Conservation (phyloP, 2,113 vertebrate genomes). For the Nothocercus julius region DNA sequence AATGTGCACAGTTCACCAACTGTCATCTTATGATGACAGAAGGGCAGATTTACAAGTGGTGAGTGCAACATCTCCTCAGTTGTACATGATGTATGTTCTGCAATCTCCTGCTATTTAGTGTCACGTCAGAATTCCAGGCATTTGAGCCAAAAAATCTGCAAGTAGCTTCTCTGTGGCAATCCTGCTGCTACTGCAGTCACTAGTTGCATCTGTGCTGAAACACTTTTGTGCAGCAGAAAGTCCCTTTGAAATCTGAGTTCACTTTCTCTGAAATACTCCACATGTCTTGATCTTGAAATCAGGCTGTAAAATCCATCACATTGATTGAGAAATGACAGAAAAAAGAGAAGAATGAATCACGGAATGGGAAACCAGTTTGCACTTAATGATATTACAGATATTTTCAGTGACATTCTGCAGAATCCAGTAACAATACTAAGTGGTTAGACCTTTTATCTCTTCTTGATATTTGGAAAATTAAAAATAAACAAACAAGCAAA, state of each 20-base stretch:
- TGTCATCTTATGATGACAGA: background rate
- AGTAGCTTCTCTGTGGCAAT: background rate
- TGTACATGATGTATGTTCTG: background rate
- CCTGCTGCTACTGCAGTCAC: background rate
- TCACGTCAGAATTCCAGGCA: conserved; percentile 23
- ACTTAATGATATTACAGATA: background rate
- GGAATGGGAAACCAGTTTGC: background rate
- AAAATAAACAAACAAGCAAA: background rate
- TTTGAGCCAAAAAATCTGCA: background rate
- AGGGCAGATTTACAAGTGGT: background rate
- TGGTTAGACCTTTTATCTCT: background rate
- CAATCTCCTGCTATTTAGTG: background rate
- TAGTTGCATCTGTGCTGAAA: background rate
- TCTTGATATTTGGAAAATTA: background rate
- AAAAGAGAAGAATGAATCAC: background rate
- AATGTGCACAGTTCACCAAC: background rate
- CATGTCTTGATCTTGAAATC: background rate
- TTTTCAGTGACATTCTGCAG: background rate
- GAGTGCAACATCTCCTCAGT: background rate
- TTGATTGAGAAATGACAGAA: background rate
- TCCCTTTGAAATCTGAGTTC: background rate
- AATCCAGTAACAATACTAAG: background rate
- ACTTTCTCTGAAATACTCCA: background rate
- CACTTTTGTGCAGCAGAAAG: background rate
- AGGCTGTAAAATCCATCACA: background rate